These are phyloP conservation scores for Phalera bucephala DNA, from an alignment of 2,888 invertebrate species.

Conservation along the genomic window DNA sequence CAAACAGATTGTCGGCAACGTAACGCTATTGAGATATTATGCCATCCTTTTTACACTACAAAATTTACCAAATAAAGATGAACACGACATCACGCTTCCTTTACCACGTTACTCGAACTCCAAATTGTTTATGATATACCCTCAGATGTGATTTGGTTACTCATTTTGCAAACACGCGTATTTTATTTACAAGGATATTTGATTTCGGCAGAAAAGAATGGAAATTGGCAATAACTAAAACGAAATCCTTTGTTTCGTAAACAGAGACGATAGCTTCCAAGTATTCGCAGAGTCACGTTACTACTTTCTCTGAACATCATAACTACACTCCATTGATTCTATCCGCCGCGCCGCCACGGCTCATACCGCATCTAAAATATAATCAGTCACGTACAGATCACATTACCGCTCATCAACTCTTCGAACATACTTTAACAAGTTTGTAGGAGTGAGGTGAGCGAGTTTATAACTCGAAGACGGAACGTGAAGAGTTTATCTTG, in stretches of 20 bases:
- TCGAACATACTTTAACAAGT: conserved; percentile 39
- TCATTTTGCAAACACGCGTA: too few relatives aligned
- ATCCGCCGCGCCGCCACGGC: background rate
- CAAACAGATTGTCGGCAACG: too few relatives aligned
- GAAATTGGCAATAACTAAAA: too few relatives aligned
- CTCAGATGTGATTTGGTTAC: too few relatives aligned
- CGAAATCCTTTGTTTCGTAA: background rate
- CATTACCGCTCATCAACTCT: conserved; percentile 35
- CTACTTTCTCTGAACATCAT: background rate
- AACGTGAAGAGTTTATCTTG: conserved; percentile 62
- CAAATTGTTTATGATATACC: too few relatives aligned
- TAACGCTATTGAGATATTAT: too few relatives aligned
- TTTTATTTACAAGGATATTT: too few relatives aligned
- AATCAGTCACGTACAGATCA: conserved; percentile 37
- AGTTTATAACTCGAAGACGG: conserved; percentile 56
- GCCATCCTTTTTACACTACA: too few relatives aligned
- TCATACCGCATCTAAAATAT: conserved; percentile 10
- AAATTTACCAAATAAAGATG: too few relatives aligned
- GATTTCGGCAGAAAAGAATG: too few relatives aligned
- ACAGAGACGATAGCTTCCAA: background rate
- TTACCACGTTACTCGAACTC: too few relatives aligned
- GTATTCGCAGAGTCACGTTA: background rate
- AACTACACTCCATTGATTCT: conserved; percentile 1
- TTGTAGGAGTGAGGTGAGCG: conserved; percentile 47
- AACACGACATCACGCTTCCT: too few relatives aligned